Base-by-base conservation (phyloP, 2,113 vertebrate species). In the Gymnorhina tibicen region DNA sequence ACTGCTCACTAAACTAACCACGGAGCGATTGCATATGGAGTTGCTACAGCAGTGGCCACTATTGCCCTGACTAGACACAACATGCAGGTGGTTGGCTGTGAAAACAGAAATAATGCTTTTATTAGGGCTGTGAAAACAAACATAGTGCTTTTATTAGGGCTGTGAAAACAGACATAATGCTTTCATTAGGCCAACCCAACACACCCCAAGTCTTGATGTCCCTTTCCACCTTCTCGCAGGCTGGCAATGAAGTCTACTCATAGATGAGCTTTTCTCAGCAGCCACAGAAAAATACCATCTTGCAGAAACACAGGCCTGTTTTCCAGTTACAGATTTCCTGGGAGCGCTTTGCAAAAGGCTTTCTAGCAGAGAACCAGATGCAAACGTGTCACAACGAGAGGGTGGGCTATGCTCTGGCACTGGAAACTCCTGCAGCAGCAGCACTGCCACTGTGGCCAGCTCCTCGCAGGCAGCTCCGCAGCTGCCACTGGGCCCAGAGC, bases 401-500 rank as follows among this genome's bases (percentile, higher is more conserved):
- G 46, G 27, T 23, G 37, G 72, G 74, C 37, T n/a, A 49, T n/a
- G 12, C 47, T 77, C 69, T 59, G 44, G 26, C 27, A 55, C 1
- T 13, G 27, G 18, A 19, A 77, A 33, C 18, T n/a, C 4, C 0
- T 8, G 33, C 27, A 59, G 53, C 56, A 59, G 37, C 89, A 93
- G 73, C 85, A 86, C 85, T 16, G 16, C 27, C 6, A 6, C 59
- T 1, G 7, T 59, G 74, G 85, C 70, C 83, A 95, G 74, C 70
- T 95, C 67, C 88, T 60, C 7, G 13, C 13, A 10, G 4, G 44
- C 60, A 26, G 28, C 60, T n/a, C 14, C 0, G 0, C 0, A 0
- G 26, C 30, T 0, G 0, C 33, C 2, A 3, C 35, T 0, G 3
- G 11, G 30, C 6, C 50, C 15, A 0, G 19, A 16, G 24, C 27